phyloP scores from a whole-genome alignment of 2,113 vertebrate species.

The Addax nasomaculatus region DNA sequence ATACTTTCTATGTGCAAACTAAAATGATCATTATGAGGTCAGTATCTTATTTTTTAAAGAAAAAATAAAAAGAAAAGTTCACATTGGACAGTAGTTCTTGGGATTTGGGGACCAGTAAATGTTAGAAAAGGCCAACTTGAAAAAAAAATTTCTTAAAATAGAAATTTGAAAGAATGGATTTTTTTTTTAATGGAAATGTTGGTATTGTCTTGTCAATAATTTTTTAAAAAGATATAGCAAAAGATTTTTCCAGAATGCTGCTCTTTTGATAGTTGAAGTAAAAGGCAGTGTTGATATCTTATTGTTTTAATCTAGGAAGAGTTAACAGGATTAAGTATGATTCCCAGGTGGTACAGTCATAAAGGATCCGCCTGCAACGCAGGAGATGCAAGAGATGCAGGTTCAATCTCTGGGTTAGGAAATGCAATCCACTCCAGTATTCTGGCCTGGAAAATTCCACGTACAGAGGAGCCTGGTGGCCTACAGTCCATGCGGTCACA shows the following conservation, averaged over 20 bases:
- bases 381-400: background rate
- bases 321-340: background rate
- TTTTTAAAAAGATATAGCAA: background rate
- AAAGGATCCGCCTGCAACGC: background rate
- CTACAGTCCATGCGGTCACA: background rate
- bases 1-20: background rate
- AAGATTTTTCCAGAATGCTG: background rate
- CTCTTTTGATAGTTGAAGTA: background rate
- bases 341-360: background rate
- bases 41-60: background rate
- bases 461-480: background rate
- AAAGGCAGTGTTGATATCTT: background rate
- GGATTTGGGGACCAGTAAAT: background rate
- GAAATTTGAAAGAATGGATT: background rate
- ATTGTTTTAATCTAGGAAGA: background rate
- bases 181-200: background rate
- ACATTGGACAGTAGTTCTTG: background rate
- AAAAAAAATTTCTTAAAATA: background rate
- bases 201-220: background rate
- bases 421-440: background rate
- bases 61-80: background rate
- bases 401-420: background rate
- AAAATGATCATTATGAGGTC: conserved; percentile 4
- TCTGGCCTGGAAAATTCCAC: background rate
- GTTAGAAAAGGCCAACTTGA: background rate